Conservation (phyloP, 2,113 vertebrate genomes). For the Tragelaphus imberbis region DNA sequence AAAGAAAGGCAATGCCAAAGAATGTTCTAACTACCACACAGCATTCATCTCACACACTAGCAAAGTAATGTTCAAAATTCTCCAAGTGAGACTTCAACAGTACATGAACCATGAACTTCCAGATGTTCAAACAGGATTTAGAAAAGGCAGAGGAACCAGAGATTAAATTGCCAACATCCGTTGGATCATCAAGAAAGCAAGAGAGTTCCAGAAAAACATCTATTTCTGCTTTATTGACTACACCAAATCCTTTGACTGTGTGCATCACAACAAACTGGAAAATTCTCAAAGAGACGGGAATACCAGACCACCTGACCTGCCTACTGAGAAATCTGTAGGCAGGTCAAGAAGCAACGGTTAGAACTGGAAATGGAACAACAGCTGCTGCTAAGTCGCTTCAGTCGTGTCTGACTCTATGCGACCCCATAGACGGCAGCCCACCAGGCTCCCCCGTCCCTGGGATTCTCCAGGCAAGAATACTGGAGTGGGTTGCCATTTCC, state of each 20-base stretch:
- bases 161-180: background rate
- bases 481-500: too few relatives aligned
- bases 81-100: background rate
- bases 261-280: background rate
- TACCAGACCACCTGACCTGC: background rate
- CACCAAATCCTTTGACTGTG: background rate
- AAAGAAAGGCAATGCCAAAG: background rate
- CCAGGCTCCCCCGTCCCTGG: too few relatives aligned
- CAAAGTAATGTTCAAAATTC: background rate
- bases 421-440: too few relatives aligned
- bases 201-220: background rate
- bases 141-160: background rate
- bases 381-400: too few relatives aligned
- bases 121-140: background rate
- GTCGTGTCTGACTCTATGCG: too few relatives aligned
- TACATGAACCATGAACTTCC: background rate
- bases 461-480: too few relatives aligned
- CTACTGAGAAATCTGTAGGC: background rate
- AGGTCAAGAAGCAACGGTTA: background rate
- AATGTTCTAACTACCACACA: background rate
- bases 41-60: background rate
- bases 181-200: background rate
- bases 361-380: background rate
- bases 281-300: background rate
- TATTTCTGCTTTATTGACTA: background rate